These are phyloP conservation scores for Cryptotis parvus DNA, from an alignment of 2,113 vertebrate genomes.

Conservation along the genomic window DNA sequence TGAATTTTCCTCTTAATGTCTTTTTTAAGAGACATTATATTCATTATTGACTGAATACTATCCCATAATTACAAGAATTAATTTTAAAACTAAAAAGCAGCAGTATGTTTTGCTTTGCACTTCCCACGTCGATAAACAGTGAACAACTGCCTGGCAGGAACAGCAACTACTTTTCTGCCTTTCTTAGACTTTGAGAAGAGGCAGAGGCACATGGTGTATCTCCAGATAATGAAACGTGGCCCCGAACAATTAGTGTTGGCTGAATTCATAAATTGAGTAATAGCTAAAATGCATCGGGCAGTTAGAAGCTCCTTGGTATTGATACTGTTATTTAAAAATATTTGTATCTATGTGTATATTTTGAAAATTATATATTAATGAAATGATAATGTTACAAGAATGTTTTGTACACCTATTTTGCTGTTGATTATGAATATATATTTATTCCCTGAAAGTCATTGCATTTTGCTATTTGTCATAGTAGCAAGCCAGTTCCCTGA, in stretches of 20 bases:
- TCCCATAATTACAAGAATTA: background rate
- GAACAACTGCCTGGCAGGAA: background rate
- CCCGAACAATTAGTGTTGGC: background rate
- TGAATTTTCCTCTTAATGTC: background rate
- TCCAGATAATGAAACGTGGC: background rate
- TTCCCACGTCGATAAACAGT: background rate
- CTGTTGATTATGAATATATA: background rate
- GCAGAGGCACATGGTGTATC: background rate
- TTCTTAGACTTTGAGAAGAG: background rate
- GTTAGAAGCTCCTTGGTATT: background rate
- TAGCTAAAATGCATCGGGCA: background rate
- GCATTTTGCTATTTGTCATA: background rate
- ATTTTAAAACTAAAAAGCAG: conserved; percentile 1
- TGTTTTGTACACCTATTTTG: background rate
- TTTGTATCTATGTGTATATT: background rate
- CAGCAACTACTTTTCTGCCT: background rate
- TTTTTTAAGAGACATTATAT: background rate
- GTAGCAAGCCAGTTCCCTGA: background rate
- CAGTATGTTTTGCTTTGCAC: background rate
- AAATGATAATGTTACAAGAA: background rate
- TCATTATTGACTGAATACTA: background rate
- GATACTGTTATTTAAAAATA: background rate
- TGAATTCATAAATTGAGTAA: background rate
- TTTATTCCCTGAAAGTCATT: background rate
- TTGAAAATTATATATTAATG: background rate